phyloP scores from a whole-genome alignment of 92 coral and sea anemone species.

The Ricordea florida region DNA sequence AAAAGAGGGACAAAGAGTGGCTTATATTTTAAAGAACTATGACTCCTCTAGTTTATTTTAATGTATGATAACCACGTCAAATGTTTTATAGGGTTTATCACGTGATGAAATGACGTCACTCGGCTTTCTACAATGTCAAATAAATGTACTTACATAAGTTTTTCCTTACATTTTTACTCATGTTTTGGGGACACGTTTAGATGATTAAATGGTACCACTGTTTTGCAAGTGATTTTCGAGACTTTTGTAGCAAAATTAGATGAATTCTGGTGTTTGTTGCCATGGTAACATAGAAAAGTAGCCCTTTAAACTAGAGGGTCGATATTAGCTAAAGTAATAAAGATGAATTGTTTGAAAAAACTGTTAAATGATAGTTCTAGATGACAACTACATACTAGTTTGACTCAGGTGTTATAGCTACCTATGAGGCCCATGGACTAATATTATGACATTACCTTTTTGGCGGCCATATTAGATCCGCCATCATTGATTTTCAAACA shows the following conservation, averaged over 20 bases:
- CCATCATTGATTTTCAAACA: not conserved
- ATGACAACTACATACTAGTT: not conserved
- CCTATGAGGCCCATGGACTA: not conserved
- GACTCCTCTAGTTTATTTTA: too few species aligned
- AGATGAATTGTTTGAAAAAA: not conserved
- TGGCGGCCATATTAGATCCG: constrained; percentile 1
- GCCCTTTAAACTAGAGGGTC: not conserved
- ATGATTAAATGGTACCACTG: not conserved
- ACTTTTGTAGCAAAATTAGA: not conserved
- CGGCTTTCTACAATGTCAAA: not conserved
- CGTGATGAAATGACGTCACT: constrained; percentile 33
- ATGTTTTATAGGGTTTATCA: constrained; percentile 23
- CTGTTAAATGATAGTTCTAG: not conserved
- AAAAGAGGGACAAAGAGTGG: too few species aligned
- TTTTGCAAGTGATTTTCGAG: not conserved
- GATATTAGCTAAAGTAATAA: not conserved
- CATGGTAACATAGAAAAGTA: not conserved
- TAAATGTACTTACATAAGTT: not conserved
- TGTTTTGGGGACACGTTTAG: not conserved
- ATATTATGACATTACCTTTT: not conserved
- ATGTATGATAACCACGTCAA: too few species aligned
- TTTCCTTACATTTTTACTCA: not conserved
- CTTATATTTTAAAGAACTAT: too few species aligned
- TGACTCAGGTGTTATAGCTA: not conserved
- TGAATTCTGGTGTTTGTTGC: not conserved